These are phyloP conservation scores for Schizotus pectinicornis DNA, from an alignment of 2,888 invertebrate species.

Conservation along the genomic window DNA sequence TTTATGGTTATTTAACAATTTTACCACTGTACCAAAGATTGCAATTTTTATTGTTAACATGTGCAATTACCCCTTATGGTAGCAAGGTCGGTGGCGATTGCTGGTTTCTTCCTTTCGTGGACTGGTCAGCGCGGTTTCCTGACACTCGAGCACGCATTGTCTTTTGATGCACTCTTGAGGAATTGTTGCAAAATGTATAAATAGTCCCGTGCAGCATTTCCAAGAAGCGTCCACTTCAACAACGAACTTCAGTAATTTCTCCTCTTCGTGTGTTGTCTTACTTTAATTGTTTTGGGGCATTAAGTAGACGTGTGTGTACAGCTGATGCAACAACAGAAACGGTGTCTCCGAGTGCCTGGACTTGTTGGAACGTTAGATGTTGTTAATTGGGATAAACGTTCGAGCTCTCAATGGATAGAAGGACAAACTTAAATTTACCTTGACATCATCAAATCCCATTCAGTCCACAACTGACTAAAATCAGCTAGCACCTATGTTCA, in stretches of 20 bases:
- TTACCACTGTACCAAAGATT: background rate
- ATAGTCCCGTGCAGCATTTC: conserved; percentile 10
- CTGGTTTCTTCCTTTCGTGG: background rate
- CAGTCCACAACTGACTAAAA: too few relatives aligned
- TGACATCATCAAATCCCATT: too few relatives aligned
- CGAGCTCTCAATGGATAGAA: background rate
- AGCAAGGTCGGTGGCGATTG: background rate
- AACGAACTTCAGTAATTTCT: background rate
- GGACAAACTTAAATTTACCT: background rate
- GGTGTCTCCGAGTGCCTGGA: background rate
- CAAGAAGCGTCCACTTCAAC: conserved; percentile 28
- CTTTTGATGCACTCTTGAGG: background rate
- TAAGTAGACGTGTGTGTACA: too few relatives aligned
- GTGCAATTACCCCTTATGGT: background rate
- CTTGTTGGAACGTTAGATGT: background rate
- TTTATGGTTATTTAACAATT: too few relatives aligned
- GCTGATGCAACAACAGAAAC: background rate
- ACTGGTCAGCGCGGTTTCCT: background rate
- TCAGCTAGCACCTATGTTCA: too few relatives aligned
- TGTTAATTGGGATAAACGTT: background rate
- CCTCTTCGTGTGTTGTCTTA: too few relatives aligned
- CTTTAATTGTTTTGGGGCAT: too few relatives aligned
- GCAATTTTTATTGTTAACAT: background rate
- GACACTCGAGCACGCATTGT: background rate
- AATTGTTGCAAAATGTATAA: background rate